Evolutionary conservation across 2,888 invertebrate genomes (phyloP), one percentile per base, ranked within the genome.

Genomic region (Cynaeus angustus): DNA sequence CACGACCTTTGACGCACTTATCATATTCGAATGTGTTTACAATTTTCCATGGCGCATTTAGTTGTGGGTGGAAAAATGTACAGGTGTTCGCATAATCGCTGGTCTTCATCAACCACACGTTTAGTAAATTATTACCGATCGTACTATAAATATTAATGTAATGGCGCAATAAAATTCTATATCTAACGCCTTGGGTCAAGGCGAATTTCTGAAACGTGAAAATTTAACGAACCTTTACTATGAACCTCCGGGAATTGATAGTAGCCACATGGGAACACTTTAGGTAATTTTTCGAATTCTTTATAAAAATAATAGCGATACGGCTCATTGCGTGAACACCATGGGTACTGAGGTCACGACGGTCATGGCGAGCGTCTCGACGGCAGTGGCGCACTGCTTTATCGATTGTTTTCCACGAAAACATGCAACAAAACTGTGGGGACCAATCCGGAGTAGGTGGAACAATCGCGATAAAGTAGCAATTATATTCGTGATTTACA

Each of bases 301-400:
- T 28, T 0, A 5, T 12, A 13, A 66, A 43, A 53, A 65, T 14
- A n/a, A 50, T 3, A 8, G 43, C 30, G 38, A 61, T 59, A 68
- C 66, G 62, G 66, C 72, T 72, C 76, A 76, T 76, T 56, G 72
- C 74, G 72, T 56, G 52, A 5, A 12, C 52, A 58, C 56, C 62
- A 58, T 46, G 46, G 48, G 10, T 21, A 74, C 75, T 74, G 70
- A 61, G 68, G 72, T 56, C 68, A 64, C 14, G 58, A 21, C 45
- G 68, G 72, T 56, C 68, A 64, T 10, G 58, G 12, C 45, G 61
- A 41, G 12, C 71, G 58, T 62, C 61, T 62, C 62, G 73, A 66
- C 70, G 71, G 52, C 46, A 58, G 64, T 48, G 68, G 45, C 69
- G 65, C 65, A 59, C 61, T 12, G 46, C 48, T 10, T 38, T 72